Conservation (phyloP, 2,113 vertebrate species). For the Phyllopteryx taeniolatus region DNA sequence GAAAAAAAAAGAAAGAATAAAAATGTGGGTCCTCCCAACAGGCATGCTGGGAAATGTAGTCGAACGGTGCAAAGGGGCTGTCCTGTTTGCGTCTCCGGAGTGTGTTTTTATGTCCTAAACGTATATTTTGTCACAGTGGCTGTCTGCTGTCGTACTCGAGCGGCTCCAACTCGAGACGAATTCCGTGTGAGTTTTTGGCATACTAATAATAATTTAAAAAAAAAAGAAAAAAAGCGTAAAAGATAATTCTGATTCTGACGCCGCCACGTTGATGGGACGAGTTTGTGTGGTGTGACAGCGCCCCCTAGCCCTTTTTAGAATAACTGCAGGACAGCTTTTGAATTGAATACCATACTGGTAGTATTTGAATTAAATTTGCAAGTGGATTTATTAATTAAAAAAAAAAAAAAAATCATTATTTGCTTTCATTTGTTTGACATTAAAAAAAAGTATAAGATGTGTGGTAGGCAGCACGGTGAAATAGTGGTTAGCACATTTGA, state of each 20-base stretch:
- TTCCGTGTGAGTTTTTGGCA: too few species aligned
- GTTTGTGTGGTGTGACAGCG: constrained; percentile 29
- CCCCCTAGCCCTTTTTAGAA: constrained; percentile 12
- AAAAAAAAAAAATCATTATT: not conserved
- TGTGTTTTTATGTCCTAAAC: too few species aligned
- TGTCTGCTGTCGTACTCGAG: too few species aligned
- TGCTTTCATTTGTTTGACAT: not conserved
- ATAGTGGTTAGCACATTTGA: not conserved
- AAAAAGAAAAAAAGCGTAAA: too few species aligned
- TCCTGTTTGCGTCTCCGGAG: not conserved
- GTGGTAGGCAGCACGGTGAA: not conserved
- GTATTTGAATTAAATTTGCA: not conserved
- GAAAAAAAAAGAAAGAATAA: not conserved
- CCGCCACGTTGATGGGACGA: not conserved
- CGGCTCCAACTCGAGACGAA: too few species aligned
- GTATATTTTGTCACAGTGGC: too few species aligned
- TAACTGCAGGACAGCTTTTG: constrained; percentile 13
- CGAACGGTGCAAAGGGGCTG: not conserved
- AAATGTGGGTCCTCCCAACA: constrained; percentile 8
- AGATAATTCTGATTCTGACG: too few species aligned
- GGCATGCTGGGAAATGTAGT: constrained; percentile 64
- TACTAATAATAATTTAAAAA: too few species aligned
- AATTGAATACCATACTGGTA: not conserved
- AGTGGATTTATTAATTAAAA: not conserved
- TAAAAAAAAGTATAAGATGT: not conserved